phyloP scores from a whole-genome alignment of 2,113 vertebrate species.

The Planiliza haematocheilus region DNA sequence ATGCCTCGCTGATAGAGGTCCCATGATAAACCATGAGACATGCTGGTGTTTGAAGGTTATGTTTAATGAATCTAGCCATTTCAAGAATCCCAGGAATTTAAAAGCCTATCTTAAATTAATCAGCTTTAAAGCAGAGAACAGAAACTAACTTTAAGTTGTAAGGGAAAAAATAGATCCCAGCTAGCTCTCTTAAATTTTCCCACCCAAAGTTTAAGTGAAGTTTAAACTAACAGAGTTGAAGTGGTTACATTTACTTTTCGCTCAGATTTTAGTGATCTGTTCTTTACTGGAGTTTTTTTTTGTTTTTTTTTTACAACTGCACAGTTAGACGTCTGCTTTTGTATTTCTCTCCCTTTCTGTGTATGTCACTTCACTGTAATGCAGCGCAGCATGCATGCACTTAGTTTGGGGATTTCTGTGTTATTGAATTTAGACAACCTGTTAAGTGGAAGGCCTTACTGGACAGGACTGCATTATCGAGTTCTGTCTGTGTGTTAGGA shows the following conservation, averaged over 20 bases:
- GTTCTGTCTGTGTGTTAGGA: slow-evolving; percentile 41
- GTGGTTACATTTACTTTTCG: slow-evolving; percentile 1
- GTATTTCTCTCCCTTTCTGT: slow-evolving; percentile 24
- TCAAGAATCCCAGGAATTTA: slow-evolving; percentile 62
- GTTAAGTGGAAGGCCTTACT: slow-evolving; percentile 53
- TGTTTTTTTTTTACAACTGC: slow-evolving; percentile 19
- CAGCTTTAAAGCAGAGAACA: slow-evolving; percentile 15
- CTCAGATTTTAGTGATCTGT: slow-evolving; percentile 19
- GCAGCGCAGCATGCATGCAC: slow-evolving; percentile 64
- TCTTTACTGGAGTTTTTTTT: slow-evolving; percentile 4
- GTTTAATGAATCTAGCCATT: slow-evolving; percentile 64
- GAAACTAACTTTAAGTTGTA: slow-evolving; percentile 26
- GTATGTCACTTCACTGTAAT: slow-evolving; percentile 61
- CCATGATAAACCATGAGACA: slow-evolving; percentile 59
- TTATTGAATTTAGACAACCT: slow-evolving; percentile 79
- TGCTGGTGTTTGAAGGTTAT: slow-evolving; percentile 65
- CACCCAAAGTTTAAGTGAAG: slow-evolving; percentile 15
- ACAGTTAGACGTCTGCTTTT: slow-evolving; percentile 41
- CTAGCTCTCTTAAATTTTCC: neutral
- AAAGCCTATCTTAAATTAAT: slow-evolving; percentile 31
- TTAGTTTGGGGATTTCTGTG: slow-evolving; percentile 71
- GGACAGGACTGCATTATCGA: slow-evolving; percentile 49
- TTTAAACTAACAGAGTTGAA: slow-evolving; percentile 23
- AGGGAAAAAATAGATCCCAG: slow-evolving; percentile 5
- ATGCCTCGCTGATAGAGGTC: slow-evolving; percentile 47